Evolutionary conservation across 2,888 invertebrate genomes (phyloP).

Genomic region (Crioceris asparagi): DNA sequence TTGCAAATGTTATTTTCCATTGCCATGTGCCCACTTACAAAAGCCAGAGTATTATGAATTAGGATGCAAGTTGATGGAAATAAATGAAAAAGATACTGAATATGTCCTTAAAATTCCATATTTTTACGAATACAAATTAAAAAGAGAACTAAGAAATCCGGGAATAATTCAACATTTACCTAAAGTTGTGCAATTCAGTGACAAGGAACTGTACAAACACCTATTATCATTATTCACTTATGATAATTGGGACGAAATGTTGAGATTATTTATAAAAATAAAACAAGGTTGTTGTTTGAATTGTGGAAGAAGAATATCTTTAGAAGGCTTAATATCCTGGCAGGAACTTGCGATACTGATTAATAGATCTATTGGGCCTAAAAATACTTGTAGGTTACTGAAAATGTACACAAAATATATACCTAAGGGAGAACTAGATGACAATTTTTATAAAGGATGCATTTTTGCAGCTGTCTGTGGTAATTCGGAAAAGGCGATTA

Average conservation of each 20-base stretch:
- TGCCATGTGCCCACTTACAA: slow-evolving; percentile 41
- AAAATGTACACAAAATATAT: slow-evolving; percentile 45
- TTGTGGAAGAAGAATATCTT: slow-evolving; percentile 44
- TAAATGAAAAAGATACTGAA: slow-evolving; percentile 30
- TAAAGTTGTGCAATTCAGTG: slow-evolving; percentile 50
- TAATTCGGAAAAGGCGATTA: slow-evolving; percentile 7
- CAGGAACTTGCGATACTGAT: slow-evolving; percentile 47
- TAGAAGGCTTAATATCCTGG: slow-evolving; percentile 47
- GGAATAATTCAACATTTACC: slow-evolving; percentile 45
- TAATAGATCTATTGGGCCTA: slow-evolving; percentile 50
- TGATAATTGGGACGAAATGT: slow-evolving; percentile 48
- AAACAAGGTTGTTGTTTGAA: slow-evolving; percentile 50
- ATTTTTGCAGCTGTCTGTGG: slow-evolving; percentile 31
- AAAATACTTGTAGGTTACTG: slow-evolving; percentile 46
- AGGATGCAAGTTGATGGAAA: slow-evolving; percentile 44
- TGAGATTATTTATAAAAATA: slow-evolving; percentile 45
- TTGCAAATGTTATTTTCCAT: slow-evolving; percentile 51
- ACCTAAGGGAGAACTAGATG: slow-evolving; percentile 46
- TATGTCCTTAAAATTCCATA: slow-evolving; percentile 51
- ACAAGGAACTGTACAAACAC: slow-evolving; percentile 44
- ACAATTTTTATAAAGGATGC: slow-evolving; percentile 50
- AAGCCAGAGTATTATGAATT: slow-evolving; percentile 43
- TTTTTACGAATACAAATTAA: slow-evolving; percentile 49
- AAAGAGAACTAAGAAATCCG: slow-evolving; percentile 36
- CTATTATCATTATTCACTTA: slow-evolving; percentile 45